Base-by-base conservation (phyloP, 2,797 vertebrate species). In the Macropus fuliginosus region DNA sequence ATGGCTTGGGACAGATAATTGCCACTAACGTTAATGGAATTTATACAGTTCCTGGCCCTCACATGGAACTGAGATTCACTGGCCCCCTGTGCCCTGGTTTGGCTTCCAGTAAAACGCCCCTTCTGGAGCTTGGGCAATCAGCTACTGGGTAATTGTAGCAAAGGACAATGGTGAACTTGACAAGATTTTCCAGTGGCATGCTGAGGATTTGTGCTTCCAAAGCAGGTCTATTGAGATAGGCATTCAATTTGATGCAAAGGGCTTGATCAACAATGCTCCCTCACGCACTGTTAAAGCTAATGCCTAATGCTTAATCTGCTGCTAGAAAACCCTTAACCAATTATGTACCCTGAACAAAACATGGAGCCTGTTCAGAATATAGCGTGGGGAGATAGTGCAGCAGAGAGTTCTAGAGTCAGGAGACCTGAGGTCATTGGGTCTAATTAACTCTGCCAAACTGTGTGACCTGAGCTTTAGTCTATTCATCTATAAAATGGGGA, bases 101-200 rank as follows among this genome's bases (percentile, higher is more conserved):
- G 95, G 54, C 93, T 96, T 93, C 96, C 50, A 95, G 95, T 92
- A 95, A 94, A 98, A 34, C 13, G 28, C 27, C 66, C 87, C 93
- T 46, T 91, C 89, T 93, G 46, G 89, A 56, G 87, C 55, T 96
- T 91, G 2, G 95, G 94, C 97, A 98, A 95, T 52, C 46, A 97
- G 81, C 94, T 95, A 90, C 94, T 95, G 55, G 92, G 74, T 92
- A 92, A 95, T 90, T 93, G 93, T 91, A 93, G 95, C 55, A 91
- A 97, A 92, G 34, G 95, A 96, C 93, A 96, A 95, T 91, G 94
- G 92, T 91, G 94, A 28, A 81, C 95, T 97, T 98, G 90, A 90
- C 3, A 95, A 94, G 93, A 74, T 62, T 95, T 96, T 95, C 91
- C 66, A 89, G 90, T 90, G 90, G 87, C 54, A 91, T 0, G 57